Conservation (phyloP, 2,113 vertebrate species). For the Psittacara wagleri region DNA sequence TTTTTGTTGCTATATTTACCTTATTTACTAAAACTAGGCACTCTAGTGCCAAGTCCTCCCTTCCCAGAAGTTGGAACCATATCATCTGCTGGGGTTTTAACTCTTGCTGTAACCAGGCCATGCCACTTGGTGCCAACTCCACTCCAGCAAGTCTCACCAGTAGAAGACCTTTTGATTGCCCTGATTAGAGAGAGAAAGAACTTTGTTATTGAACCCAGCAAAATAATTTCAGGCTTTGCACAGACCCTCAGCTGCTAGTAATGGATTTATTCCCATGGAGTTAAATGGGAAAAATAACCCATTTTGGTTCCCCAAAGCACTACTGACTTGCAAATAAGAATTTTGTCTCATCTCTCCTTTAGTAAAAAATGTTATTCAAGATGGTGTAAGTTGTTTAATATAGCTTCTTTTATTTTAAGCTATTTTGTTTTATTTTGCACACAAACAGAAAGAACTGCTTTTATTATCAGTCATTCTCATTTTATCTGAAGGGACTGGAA, state of each 20-base stretch:
- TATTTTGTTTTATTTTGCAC: not conserved
- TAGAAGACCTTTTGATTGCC: slow-evolving; percentile 69
- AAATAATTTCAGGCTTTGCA: not conserved
- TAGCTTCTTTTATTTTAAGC: not conserved
- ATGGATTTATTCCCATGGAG: accelerated
- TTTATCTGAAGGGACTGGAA: not conserved
- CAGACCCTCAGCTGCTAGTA: not conserved
- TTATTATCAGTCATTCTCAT: not conserved
- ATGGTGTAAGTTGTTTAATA: not conserved
- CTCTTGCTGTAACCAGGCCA: slow-evolving; percentile 80
- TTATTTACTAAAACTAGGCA: slow-evolving; percentile 85
- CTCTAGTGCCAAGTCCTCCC: slow-evolving; percentile 78
- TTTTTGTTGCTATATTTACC: slow-evolving; percentile 66
- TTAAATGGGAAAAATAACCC: not conserved
- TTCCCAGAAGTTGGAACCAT: slow-evolving; percentile 89
- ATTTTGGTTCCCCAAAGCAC: not conserved
- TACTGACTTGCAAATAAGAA: not conserved
- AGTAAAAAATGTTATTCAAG: not conserved
- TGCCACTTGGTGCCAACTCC: slow-evolving; percentile 79
- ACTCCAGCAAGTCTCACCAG: slow-evolving; percentile 87
- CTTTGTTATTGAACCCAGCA: not conserved
- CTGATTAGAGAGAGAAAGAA: slow-evolving; percentile 54
- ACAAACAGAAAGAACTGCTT: not conserved
- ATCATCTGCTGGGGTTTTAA: slow-evolving; percentile 77
- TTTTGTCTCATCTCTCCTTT: not conserved